Evolutionary conservation across 2,888 invertebrate species (phyloP).

Genomic region (Thymelicus lineola): DNA sequence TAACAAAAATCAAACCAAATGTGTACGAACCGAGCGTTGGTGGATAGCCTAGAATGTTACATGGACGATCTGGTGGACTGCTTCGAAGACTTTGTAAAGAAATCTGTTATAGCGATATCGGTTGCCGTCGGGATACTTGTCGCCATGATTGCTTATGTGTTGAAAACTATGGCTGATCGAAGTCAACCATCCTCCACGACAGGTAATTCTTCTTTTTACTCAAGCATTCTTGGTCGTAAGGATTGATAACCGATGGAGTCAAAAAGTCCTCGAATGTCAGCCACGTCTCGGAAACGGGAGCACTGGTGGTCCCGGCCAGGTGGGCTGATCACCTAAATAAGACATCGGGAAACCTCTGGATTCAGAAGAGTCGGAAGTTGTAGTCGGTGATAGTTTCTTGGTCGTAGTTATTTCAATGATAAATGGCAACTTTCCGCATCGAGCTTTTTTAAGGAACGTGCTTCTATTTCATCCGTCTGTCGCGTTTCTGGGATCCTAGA

Average conservation of each 20-base stretch:
- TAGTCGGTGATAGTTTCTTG: no score
- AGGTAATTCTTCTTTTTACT: conserved; percentile 21
- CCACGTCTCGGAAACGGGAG: neutral
- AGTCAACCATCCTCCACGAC: conserved; percentile 35
- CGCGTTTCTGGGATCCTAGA: no score
- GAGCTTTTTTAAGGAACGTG: no score
- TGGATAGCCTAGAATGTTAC: conserved; percentile 56
- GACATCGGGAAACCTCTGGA: no score
- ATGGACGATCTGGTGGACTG: conserved; percentile 61
- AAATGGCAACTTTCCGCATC: no score
- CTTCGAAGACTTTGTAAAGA: conserved; percentile 65
- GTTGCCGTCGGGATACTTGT: conserved; percentile 56
- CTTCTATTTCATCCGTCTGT: no score
- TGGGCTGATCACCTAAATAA: no score
- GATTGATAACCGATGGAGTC: no score
- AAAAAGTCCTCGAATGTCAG: neutral
- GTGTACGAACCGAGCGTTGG: conserved; percentile 53
- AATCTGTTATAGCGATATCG: conserved; percentile 60
- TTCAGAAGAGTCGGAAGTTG: no score
- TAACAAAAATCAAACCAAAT: conserved; percentile 56
- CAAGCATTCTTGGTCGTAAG: no score
- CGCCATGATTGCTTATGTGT: conserved; percentile 55
- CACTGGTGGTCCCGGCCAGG: no score
- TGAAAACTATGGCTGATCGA: conserved; percentile 47
- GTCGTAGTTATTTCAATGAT: no score